Base-by-base conservation (phyloP, 2,797 vertebrate genomes). In the Valencia hispanica region DNA sequence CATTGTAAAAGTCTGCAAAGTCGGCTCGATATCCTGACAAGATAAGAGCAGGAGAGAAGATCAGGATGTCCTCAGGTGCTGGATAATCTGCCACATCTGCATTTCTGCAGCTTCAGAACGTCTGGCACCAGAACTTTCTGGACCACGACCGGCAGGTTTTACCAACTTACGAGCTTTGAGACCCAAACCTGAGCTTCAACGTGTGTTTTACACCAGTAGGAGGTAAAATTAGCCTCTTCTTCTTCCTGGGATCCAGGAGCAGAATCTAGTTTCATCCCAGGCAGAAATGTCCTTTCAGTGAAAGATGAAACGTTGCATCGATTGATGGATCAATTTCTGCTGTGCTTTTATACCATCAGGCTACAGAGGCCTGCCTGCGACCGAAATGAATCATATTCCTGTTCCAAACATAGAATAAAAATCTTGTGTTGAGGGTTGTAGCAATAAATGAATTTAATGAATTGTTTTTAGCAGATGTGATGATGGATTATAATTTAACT, bases 81-180 rank as follows among this genome's bases (percentile, higher is more conserved):
- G 80, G 84, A 30, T 89, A 82, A 84, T 78, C 84, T 80, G 77
- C 10, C 77, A 83, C 77, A 92, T 88, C 86, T 92, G 87, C 79
- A 77, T 72, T 53, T 27, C 41, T 45, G 47, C 69, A 32, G 27
- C 39, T 17, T 53, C 51, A 53, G 7, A 12, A 65, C 32, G 0
- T 22, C 5, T 6, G 18, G 17, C 27, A 48, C 30, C 30, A 70
- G 18, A 70, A 70, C 27, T 8, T 20, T 34, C 18, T 50, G 12
- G 22, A 2, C 36, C 63, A 0, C 14, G 12, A 12, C 45, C 25
- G 20, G 20, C 22, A 51, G 25, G 5, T 51, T 51, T 22, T 25
- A 25, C 10, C 8, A 22, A n/a, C 25, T 65, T n/a, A 47, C 1
- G 32, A 32, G 9, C 17, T 50, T 25, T 61, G 2, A 70, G 77